Percentiles rank a stretch among this genome's conserved stretches.
phyloP scores from a whole-genome alignment of 2,888 invertebrate species.

The Apamea sordens region DNA sequence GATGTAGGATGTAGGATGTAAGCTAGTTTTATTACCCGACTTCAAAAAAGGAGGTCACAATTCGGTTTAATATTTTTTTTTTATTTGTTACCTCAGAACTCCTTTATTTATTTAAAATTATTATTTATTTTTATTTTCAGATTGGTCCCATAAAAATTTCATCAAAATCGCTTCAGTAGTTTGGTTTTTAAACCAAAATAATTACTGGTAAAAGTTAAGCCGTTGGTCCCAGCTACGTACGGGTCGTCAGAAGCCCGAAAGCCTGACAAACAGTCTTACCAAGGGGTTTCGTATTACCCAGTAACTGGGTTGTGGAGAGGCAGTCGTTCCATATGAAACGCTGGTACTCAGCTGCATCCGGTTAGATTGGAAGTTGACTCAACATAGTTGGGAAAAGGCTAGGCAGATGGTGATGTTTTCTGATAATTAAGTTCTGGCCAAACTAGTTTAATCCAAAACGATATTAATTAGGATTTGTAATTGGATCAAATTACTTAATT shows the following conservation, averaged over 20 bases:
- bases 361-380: not conserved
- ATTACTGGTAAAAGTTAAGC: not conserved
- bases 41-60: no score
- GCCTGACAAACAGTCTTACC: not conserved
- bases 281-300: not conserved
- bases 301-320: not conserved
- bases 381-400: not conserved
- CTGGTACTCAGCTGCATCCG: not conserved
- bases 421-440: not conserved
- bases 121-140: no score
- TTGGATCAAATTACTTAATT: slow-evolving; percentile 18
- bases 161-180: no score
- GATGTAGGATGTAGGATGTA: no score
- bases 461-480: slow-evolving; percentile 22
- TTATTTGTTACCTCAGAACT: no score
- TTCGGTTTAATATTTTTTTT: no score
- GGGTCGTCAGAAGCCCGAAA: not conserved
- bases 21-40: not conserved
- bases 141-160: no score
- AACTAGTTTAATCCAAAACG: slow-evolving; percentile 12
- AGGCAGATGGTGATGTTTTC: not conserved
- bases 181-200: no score
- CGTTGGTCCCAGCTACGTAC: no score
- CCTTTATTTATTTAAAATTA: no score
- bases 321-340: not conserved